phyloP scores from a whole-genome alignment of 2,888 invertebrate species.

The Hirtodrosophila cameraria region DNA sequence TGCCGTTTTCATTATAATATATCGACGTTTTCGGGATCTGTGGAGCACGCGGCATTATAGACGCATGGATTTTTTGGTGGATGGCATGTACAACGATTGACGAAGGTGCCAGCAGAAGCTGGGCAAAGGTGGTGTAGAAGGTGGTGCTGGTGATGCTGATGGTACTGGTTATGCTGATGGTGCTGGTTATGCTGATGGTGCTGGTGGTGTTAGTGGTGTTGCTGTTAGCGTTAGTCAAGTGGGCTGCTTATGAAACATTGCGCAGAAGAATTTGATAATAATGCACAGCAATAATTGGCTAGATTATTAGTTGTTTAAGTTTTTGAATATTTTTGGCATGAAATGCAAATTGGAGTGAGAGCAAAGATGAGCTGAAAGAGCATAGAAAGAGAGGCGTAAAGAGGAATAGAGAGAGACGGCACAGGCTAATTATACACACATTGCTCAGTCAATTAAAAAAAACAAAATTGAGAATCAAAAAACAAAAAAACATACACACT shows the following conservation, averaged over 20 bases:
- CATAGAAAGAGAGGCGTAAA: neutral
- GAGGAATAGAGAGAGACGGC: slow-evolving; percentile 6
- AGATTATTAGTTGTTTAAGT: slow-evolving; percentile 57
- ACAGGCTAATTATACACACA: slow-evolving; percentile 42
- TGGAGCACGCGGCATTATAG: slow-evolving; percentile 94
- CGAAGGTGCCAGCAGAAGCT: slow-evolving; percentile 58
- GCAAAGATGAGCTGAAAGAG: neutral
- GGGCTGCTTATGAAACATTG: slow-evolving; percentile 21
- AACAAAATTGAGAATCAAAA: slow-evolving; percentile 30
- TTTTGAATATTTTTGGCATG: slow-evolving; percentile 39
- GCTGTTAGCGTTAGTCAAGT: neutral
- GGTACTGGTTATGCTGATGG: neutral
- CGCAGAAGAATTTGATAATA: slow-evolving; percentile 34
- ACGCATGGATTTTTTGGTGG: slow-evolving; percentile 94
- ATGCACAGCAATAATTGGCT: slow-evolving; percentile 16
- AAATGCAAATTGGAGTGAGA: slow-evolving; percentile 48
- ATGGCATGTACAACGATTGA: slow-evolving; percentile 95
- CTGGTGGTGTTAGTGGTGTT: neutral
- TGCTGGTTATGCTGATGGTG: too few relatives aligned
- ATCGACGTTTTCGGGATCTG: slow-evolving; percentile 90
- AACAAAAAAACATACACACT: slow-evolving; percentile 1
- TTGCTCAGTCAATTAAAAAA: slow-evolving; percentile 60
- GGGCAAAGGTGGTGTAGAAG: neutral
- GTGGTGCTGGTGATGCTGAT: neutral
- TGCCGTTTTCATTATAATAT: slow-evolving; percentile 88